Conservation (phyloP, 2,797 vertebrate species). For the Acanthurus tractus region DNA sequence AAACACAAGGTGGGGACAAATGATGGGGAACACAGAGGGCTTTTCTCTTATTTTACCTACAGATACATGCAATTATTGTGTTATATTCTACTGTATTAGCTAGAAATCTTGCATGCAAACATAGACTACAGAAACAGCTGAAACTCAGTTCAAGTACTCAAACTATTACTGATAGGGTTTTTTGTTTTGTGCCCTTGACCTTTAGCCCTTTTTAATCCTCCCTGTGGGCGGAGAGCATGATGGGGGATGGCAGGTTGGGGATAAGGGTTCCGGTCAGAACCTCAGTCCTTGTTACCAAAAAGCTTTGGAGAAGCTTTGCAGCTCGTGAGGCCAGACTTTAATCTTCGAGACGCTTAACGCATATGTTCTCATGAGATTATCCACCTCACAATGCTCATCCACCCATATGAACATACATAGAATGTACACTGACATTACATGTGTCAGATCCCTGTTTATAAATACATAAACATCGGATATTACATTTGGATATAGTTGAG, state of each 20-base stretch:
- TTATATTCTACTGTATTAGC: background rate
- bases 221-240: conserved; percentile 26
- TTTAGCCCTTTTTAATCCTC: conserved; percentile 49
- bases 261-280: conserved; percentile 57
- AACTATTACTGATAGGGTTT: background rate
- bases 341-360: conserved; percentile 80
- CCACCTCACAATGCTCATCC: conserved; percentile 34
- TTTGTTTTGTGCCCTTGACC: conserved; percentile 50
- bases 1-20: background rate
- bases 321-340: conserved; percentile 75
- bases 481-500: background rate
- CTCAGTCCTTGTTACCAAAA: conserved; percentile 68
- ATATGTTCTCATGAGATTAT: conserved; percentile 78
- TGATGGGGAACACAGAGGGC: background rate
- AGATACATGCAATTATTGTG: background rate
- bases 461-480: background rate
- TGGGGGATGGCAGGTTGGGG: conserved; percentile 47
- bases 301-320: conserved; percentile 75
- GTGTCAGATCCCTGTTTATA: conserved; percentile 38
- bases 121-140: conserved; percentile 14
- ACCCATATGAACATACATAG: conserved; percentile 36
- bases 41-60: background rate
- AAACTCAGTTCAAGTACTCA: background rate
- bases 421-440: conserved; percentile 44
- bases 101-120: background rate